Evolutionary conservation across 2,113 vertebrate species (phyloP), one percentile per base, ranked within the genome.

Genomic region (Eidolon helvum): DNA sequence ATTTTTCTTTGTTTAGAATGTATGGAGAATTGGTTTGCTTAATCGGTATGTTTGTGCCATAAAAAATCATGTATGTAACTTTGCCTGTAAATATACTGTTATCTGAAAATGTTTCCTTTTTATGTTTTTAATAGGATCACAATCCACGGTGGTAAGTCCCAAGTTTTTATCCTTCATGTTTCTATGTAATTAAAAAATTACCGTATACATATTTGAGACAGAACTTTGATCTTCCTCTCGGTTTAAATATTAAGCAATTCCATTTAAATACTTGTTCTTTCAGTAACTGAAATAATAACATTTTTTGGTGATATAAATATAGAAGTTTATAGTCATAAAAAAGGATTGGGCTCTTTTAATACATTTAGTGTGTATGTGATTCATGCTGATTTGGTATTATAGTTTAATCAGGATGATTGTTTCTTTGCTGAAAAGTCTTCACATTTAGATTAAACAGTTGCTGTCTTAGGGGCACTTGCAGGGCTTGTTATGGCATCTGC

Each of bases 101-200:
- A 30, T 18, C 96, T 98, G 40, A 98, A 98, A 96, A 90, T 87
- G 15, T 28, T 75, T 95, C 26, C 21, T 94, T 95, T 91, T 91
- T 96, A 28, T 97, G 26, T 95, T 97, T 95, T 98, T 97, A 83
- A 24, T 93, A 98, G 98, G 90, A 80, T 98, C 97, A 74, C 97
- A 98, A 55, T 87, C 93, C 63, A 98, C 97, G 91, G 18, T 38
- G 98, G 99, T 99, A 98, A 98, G 98, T 90, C 53, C 40, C 16
- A 84, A 97, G 85, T 87, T 88, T 92, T 96, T 84, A 38, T 53
- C 48, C 3, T 79, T 16, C 38, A 85, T 75, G 0, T 96, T 95
- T 93, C 65, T 82, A 72, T 33, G 80, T 92, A 57, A 66, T 91
- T 79, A 83, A 45, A 24, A 71, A 91, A 92, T 33, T 65, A 50